Evolutionary conservation across 2,797 vertebrate species (phyloP), one percentile per base, ranked within the genome.

Genomic region (Phalanger gymnotis): DNA sequence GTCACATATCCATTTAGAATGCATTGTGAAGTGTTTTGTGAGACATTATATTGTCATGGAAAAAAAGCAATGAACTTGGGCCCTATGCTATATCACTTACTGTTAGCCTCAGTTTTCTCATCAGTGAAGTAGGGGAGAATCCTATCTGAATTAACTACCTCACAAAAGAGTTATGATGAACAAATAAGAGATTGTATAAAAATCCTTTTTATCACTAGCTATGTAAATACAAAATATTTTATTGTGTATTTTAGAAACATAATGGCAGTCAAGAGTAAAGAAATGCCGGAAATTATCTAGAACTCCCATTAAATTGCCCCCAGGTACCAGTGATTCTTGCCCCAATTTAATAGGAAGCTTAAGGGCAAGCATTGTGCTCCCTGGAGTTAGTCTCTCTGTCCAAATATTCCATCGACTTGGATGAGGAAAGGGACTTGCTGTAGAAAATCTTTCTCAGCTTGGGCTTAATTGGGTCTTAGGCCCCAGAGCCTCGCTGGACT

Each of bases 361-460:
- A 91, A 90, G 57, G 28, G 6, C 51, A 61, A 87, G 51, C 81
- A 92, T 54, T 0, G 0, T 89, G 93, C 53, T 95, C 51, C 92
- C 58, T 93, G 53, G 91, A 55, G 92, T 91, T 61, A 92, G 56
- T 92, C n/a, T 31, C 92, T 95, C 90, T 98, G 81, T 92, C 93
- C 94, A 94, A 92, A 89, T 55, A 87, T 61, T 90, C 66, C 73
- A 93, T 96, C 66, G 93, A 61, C 9, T 54, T 90, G 54, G 27
- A 1, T 91, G 31, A 53, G 51, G 47, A 30, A 94, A 95, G 57
- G 90, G 11, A 2, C 27, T 93, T 73, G 94, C 90, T 97, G 91
- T 52, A 96, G 92, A 96, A 98, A 97, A 95, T 91, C 2, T 93
- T 94, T 12, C 34, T 96, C 53, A 51, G 27, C 34, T 96, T 94